Conservation (phyloP, 2,797 vertebrate species). For the Ptychobarbus kaznakovi region DNA sequence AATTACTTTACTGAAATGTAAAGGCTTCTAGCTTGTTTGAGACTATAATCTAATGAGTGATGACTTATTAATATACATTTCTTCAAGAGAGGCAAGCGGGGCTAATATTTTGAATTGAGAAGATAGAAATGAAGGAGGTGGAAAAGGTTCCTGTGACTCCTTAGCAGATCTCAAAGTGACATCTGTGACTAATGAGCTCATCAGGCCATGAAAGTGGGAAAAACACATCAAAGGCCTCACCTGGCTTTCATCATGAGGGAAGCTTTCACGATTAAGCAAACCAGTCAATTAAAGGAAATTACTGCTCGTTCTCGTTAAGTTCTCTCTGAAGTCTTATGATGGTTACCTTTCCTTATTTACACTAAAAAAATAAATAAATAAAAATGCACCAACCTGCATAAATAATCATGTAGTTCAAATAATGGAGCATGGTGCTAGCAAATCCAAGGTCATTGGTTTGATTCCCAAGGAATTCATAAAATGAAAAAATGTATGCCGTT, state of each 20-base stretch:
- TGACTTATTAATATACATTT: neutral
- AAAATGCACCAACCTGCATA: neutral
- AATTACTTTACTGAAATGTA: neutral
- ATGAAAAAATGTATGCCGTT: neutral
- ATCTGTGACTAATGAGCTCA: conserved; percentile 63
- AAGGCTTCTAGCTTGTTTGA: neutral
- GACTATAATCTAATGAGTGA: neutral
- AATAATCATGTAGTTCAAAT: neutral
- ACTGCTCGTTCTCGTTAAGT: conserved; percentile 64
- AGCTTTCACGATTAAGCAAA: conserved; percentile 69
- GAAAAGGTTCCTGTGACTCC: conserved; percentile 22
- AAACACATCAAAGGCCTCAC: conserved; percentile 72
- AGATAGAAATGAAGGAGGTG: neutral
- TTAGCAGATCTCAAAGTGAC: conserved; percentile 60
- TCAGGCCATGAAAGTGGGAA: conserved; percentile 64
- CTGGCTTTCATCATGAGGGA: conserved; percentile 74
- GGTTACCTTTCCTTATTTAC: conserved; percentile 41
- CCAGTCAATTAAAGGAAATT: conserved; percentile 68
- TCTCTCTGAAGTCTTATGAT: conserved; percentile 50
- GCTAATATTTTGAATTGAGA: neutral
- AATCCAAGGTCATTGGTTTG: neutral
- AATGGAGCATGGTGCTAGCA: neutral
- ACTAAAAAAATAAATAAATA: neutral
- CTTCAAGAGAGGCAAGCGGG: neutral
- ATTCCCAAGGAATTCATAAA: neutral